phyloP scores from a whole-genome alignment of 2,888 invertebrate genomes.

The Eupithecia inturbata region DNA sequence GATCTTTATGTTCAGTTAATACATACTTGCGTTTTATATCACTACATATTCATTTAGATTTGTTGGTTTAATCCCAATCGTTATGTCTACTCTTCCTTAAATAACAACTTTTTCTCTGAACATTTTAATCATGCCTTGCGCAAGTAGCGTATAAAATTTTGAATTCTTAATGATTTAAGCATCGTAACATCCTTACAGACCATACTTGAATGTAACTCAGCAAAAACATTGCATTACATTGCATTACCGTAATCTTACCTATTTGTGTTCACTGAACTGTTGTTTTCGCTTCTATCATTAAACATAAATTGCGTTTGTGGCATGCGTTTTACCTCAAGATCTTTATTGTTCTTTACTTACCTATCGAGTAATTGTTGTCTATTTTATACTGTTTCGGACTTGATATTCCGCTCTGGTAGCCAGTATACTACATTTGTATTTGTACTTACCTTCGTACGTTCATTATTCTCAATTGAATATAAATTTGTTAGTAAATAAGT shows the following conservation, averaged over 20 bases:
- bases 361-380: background rate
- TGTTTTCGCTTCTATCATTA: constrained; percentile 46
- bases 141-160: background rate
- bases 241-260: constrained; percentile 48
- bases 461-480: background rate
- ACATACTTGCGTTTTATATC: constrained; percentile 34
- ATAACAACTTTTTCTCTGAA: background rate
- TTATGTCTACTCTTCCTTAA: background rate
- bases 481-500: background rate
- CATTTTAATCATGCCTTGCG: background rate
- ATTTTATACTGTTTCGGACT: background rate
- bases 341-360: constrained; percentile 15
- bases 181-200: constrained; percentile 16
- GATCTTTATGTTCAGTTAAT: constrained; percentile 35
- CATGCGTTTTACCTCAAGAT: constrained; percentile 21
- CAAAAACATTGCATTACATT: constrained; percentile 53
- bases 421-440: background rate
- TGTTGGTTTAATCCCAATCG: background rate
- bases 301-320: constrained; percentile 40
- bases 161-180: constrained; percentile 16
- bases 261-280: constrained; percentile 54
- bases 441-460: background rate
- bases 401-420: background rate
- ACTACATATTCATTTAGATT: constrained; percentile 10
- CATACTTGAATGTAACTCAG: constrained; percentile 47